Conservation (phyloP, 2,113 vertebrate genomes). For the Uria aalge region DNA sequence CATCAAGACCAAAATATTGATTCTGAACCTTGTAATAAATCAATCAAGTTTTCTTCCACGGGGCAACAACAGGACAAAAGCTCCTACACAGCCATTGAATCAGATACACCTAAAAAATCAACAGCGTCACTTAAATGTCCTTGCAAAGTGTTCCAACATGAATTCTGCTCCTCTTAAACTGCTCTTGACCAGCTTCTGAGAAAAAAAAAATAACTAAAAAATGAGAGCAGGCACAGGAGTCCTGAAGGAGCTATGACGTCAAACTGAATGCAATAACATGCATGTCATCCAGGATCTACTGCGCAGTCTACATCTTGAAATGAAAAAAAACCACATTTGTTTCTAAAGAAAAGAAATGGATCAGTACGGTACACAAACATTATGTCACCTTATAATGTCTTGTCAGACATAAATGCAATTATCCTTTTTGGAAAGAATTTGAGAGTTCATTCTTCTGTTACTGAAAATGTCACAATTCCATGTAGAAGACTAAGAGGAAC, state of each 20-base stretch:
- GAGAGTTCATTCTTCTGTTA: background rate
- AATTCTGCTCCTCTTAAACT: background rate
- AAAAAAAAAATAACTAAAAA: background rate
- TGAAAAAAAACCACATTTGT: fast-evolving
- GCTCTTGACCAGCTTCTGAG: background rate
- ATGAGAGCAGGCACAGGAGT: background rate
- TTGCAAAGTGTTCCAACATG: background rate
- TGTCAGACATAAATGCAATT: background rate
- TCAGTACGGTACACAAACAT: background rate
- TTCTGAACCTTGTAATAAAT: background rate
- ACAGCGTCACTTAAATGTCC: background rate
- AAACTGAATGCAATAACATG: background rate
- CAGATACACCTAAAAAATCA: background rate
- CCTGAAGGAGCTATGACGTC: background rate
- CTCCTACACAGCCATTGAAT: background rate
- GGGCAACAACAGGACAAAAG: background rate
- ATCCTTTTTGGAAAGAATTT: background rate
- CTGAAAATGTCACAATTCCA: background rate
- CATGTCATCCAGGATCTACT: background rate
- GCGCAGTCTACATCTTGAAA: background rate
- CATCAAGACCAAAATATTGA: background rate
- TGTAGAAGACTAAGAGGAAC: background rate
- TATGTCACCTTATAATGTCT: background rate
- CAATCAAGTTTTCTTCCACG: background rate
- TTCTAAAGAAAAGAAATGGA: background rate